Percentiles rank a stretch among this genome's conserved stretches.
phyloP scores from a whole-genome alignment of 1,140 invertebrate genomes.

The Whitmania pigra region DNA sequence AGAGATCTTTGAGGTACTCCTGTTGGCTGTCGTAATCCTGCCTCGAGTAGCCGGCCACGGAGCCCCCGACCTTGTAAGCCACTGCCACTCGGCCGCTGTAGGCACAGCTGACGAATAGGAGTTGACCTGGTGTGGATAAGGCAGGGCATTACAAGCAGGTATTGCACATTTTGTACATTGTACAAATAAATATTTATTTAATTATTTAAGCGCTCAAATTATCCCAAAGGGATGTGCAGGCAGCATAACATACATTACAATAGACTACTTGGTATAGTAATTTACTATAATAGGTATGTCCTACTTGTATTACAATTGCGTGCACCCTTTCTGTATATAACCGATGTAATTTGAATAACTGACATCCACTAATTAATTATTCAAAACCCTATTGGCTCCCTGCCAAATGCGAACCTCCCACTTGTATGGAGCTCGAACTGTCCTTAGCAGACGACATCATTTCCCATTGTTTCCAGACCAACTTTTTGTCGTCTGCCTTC shows the following conservation, averaged over 20 bases:
- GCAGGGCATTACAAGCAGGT: neutral
- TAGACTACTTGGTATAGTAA: too few relatives aligned
- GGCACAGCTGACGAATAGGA: constrained; percentile 83
- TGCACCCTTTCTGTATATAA: too few relatives aligned
- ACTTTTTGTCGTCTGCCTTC: constrained; percentile 26
- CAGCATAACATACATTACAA: too few relatives aligned
- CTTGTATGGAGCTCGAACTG: constrained; percentile 65
- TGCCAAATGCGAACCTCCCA: constrained; percentile 50
- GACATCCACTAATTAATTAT: too few relatives aligned
- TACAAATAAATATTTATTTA: too few relatives aligned
- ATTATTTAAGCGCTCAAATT: too few relatives aligned
- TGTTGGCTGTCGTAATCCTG: constrained; percentile 26
- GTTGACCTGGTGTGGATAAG: constrained; percentile 38
- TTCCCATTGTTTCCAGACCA: constrained; percentile 48
- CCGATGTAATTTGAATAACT: too few relatives aligned
- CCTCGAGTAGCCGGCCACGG: neutral
- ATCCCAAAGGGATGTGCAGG: too few relatives aligned
- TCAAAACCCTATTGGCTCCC: too few relatives aligned
- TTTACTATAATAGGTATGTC: too few relatives aligned
- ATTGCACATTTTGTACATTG: too few relatives aligned
- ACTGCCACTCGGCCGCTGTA: constrained; percentile 92
- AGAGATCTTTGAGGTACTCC: constrained; percentile 61
- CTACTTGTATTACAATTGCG: too few relatives aligned
- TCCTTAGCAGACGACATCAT: constrained; percentile 64
- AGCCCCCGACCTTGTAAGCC: constrained; percentile 57